Percentiles rank a stretch among this genome's conserved stretches.
Evolutionary conservation across 2,113 vertebrate genomes (phyloP).

Genomic region (Podarcis muralis): DNA sequence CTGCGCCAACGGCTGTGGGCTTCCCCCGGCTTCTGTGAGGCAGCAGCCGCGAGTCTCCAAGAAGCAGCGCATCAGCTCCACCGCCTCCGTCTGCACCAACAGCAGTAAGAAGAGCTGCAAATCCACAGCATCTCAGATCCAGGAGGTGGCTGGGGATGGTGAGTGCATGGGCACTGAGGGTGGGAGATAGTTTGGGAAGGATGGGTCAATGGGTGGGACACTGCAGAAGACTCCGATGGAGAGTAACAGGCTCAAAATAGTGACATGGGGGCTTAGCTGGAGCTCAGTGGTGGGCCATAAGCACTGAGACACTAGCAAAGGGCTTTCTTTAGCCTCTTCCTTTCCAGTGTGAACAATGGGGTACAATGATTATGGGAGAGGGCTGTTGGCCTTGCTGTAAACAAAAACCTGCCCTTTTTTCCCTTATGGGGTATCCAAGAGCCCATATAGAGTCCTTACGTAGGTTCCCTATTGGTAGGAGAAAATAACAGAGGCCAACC

Average conservation of each 20-base stretch:
- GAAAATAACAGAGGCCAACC: too few species aligned
- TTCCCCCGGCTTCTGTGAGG: not conserved
- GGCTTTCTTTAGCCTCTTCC: not conserved
- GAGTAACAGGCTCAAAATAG: not conserved
- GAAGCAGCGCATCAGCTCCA: slow-evolving; percentile 36
- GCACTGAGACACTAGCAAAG: not conserved
- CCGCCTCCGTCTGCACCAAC: slow-evolving; percentile 26
- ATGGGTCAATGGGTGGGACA: not conserved
- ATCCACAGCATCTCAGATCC: slow-evolving; percentile 70
- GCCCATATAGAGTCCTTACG: too few species aligned
- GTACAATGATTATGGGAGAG: too few species aligned
- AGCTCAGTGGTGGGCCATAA: too few species aligned
- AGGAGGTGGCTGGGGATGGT: slow-evolving; percentile 77
- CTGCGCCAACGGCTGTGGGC: not conserved
- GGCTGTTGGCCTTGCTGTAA: too few species aligned
- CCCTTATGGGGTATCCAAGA: too few species aligned
- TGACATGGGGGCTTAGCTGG: not conserved
- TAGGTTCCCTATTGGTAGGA: too few species aligned
- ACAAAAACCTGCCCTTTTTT: too few species aligned
- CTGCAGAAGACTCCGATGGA: not conserved
- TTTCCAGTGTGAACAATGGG: not conserved
- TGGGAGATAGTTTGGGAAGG: not conserved
- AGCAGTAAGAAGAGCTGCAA: slow-evolving; percentile 66
- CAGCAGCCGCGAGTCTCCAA: slow-evolving; percentile 36
- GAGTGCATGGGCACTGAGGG: slow-evolving; percentile 27